A percentile compares a stretch with the other conserved stretches of the same genome.
Evolutionary conservation across 2,888 invertebrate genomes (phyloP).

Genomic region (Saturnia japonica): DNA sequence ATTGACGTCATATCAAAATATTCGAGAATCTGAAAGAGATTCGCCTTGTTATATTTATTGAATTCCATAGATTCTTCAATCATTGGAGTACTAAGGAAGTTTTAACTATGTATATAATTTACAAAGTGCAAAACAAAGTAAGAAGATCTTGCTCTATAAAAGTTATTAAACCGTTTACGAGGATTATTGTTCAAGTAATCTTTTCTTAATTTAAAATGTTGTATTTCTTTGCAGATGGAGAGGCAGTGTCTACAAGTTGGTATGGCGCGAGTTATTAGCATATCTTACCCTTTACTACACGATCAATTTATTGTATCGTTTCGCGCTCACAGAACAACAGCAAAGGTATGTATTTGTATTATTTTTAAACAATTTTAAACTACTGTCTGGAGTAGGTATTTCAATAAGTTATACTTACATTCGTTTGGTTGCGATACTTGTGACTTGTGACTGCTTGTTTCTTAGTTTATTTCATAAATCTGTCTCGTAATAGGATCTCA

Average conservation of each 20-base stretch:
- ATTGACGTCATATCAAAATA: not conserved
- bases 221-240: slow-evolving; percentile 87
- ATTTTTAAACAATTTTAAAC: not conserved
- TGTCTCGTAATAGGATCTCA: not conserved
- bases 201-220: slow-evolving; percentile 1
- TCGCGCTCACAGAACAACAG: slow-evolving; percentile 89
- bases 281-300: slow-evolving; percentile 93
- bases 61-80: not conserved
- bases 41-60: not conserved
- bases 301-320: slow-evolving; percentile 93
- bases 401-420: not conserved
- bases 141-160: not conserved
- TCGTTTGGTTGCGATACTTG: not conserved
- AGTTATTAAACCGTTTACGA: not conserved
- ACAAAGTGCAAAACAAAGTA: no score
- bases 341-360: slow-evolving; percentile 84
- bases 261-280: slow-evolving; percentile 95
- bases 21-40: not conserved
- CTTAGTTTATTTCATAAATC: not conserved
- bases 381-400: not conserved
- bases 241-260: slow-evolving; percentile 97
- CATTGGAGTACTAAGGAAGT: not conserved
- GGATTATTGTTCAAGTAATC: not conserved
- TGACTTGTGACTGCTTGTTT: not conserved
- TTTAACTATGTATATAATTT: not conserved